Evolutionary conservation across 2,113 vertebrate genomes (phyloP), one percentile per base, ranked within the genome.

Genomic region (Nematolebias whitei): DNA sequence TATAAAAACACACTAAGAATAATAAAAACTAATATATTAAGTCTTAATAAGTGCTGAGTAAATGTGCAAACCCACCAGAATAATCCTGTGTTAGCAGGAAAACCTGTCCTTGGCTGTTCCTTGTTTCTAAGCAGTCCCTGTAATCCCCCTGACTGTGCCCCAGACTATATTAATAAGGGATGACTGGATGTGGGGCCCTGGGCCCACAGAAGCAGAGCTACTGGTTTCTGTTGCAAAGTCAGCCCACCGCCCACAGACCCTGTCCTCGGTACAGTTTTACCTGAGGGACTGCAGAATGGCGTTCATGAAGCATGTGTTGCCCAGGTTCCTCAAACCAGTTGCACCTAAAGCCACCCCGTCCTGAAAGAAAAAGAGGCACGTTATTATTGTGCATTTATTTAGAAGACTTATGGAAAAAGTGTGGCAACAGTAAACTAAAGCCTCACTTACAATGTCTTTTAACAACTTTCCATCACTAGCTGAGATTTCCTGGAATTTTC

Each of bases 281-380:
- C 98, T 97, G 90, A 99, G 96, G 0, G 98, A 99, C 92, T 99
- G 98, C 50, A 99, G 96, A 71, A 99, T 98, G 23, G 98, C 96
- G 0, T 99, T 99, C 97, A 99, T 99, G 84, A 99, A 99, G 87
- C 97, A 99, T 0, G 97, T 99, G 84, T 99, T 99, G 47, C 98
- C 98, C 72, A 99, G 79, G 84, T 99, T 99, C 55, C 96, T 92
- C 26, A 99, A 93, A 64, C 98, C 97, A 14, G 96, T 99, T 47
- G 98, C 96, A 78, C 93, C 94, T 22, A 95, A 88, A 74, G 94
- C 92, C 39, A 88, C 79, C 26, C 91, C 95, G 52, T 95, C 95
- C 98, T 99, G 65, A 23, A 68, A 91, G 55, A 12, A n/a, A n/a
- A n/a, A 53, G 76, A 1, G 59, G 32, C 24, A 8, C 7, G 48